A percentile compares a stretch with the other conserved stretches of the same genome.
These are phyloP conservation scores for Cosmopolites sordidus DNA, from an alignment of 2,888 invertebrate species.

Conservation along the genomic window DNA sequence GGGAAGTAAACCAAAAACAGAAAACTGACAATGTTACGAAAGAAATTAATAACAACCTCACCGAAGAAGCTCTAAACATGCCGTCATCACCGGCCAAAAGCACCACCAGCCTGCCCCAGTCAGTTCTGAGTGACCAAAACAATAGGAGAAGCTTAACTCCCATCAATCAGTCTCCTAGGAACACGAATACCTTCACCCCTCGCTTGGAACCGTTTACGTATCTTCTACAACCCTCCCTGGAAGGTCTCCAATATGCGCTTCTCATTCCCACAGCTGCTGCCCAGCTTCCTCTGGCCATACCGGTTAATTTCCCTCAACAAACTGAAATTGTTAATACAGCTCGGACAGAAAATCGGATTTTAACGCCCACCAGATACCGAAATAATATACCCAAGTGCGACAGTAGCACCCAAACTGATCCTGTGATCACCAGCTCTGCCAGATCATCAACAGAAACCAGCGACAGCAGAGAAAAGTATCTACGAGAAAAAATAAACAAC, in stretches of 20 bases:
- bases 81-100: constrained; percentile 13
- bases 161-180: constrained; percentile 22
- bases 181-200: constrained; percentile 22
- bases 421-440: constrained; percentile 25
- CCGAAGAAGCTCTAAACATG: constrained; percentile 3
- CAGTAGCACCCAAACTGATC: constrained; percentile 66
- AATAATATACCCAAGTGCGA: constrained; percentile 54
- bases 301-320: constrained; percentile 31
- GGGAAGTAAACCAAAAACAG: constrained; percentile 10
- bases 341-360: constrained; percentile 50
- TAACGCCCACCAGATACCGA: constrained; percentile 57
- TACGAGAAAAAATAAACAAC: constrained; percentile 48
- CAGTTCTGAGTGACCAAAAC: constrained; percentile 4
- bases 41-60: constrained; percentile 33
- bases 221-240: constrained; percentile 47
- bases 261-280: constrained; percentile 49
- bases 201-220: constrained; percentile 44
- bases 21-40: constrained; percentile 26
- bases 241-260: constrained; percentile 56
- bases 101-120: constrained; percentile 11
- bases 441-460: constrained; percentile 34
- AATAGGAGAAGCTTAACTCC: constrained; percentile 24
- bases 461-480: constrained; percentile 38
- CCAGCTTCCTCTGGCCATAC: constrained; percentile 40
- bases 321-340: constrained; percentile 30